Base-by-base conservation (phyloP, 2,113 vertebrate genomes). In the Laterallus jamaicensis region DNA sequence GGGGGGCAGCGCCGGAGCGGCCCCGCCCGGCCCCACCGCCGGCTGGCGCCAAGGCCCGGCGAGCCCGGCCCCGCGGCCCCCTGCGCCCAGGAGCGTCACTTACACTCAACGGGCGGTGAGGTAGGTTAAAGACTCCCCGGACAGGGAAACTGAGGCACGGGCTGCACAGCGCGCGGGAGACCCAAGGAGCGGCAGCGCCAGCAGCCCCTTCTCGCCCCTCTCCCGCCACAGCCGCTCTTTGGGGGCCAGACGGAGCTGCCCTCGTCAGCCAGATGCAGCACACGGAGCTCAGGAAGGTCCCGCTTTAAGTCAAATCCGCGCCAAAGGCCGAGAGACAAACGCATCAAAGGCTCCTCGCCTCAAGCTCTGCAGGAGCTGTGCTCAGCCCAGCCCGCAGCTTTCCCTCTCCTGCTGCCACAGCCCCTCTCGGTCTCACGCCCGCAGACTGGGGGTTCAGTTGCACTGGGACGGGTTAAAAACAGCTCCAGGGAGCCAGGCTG, bases 61-160 rank as follows among this genome's bases (percentile, higher is more conserved):
- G 1, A 67, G 31, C 52, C 42, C 32, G 56, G 44, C 44, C 40
- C 58, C 19, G 2, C 26, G 10, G 88, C 85, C 73, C 47, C 40
- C 68, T 3, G 26, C 42, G 4, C 47, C 24, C 73, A 32, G 55
- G 56, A 40, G 37, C 5, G 2, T 70, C 69, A 20, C 60, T 60
- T 25, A 64, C 59, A 8, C 88, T 71, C 94, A 71, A 24, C 86
- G 12, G 49, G 74, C 78, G 68, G 91, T 40, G 96, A 97, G 93
- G 93, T 96, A 96, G 95, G 89, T 76, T 40, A 82, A 75, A 74
- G 87, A 19, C n/a, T 95, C 67, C 86, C 88, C 19, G 2, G 49
- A 20, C 32, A 85, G 93, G 91, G 83, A 92, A 91, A 82, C 74
- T 21, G 95, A 97, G 96, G 95, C 94, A 95, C 95, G 1, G 0